Evolutionary conservation across 2,888 invertebrate species (phyloP).

Genomic region (Heteromyza rotundicornis): DNA sequence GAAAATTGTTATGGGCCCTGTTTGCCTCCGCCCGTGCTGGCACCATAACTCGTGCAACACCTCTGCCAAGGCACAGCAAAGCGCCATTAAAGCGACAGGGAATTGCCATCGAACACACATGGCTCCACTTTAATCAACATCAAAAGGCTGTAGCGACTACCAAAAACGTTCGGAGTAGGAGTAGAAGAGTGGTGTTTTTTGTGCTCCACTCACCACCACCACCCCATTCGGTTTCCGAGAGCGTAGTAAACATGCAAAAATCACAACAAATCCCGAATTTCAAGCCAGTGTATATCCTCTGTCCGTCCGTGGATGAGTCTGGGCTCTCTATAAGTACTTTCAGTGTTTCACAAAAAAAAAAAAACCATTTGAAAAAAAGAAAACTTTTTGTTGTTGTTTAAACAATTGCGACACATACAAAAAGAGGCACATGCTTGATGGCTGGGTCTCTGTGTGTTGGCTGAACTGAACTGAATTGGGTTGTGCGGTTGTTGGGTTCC

Average conservation of each 20-base stretch:
- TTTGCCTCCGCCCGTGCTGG: not conserved
- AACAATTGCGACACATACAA: constrained; percentile 1
- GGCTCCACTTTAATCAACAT: constrained; percentile 39
- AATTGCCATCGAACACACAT: constrained; percentile 33
- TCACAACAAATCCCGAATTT: constrained; percentile 8
- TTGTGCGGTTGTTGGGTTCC: too few species aligned
- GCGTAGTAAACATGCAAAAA: constrained; percentile 3
- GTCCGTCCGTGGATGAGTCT: too few species aligned
- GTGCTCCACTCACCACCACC: too few species aligned
- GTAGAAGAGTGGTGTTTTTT: not conserved
- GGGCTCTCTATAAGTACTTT: not conserved
- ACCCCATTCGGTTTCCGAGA: not conserved
- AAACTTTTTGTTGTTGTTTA: not conserved
- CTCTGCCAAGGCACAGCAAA: too few species aligned
- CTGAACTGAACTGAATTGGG: too few species aligned
- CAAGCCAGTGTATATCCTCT: too few species aligned
- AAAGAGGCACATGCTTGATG: not conserved
- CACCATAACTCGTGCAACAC: not conserved
- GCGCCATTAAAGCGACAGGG: constrained; percentile 23
- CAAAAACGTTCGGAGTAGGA: too few species aligned
- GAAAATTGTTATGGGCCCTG: constrained; percentile 36
- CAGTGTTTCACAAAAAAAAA: not conserved
- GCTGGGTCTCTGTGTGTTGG: too few species aligned
- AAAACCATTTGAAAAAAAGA: not conserved
- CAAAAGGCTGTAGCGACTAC: constrained; percentile 22